These are phyloP conservation scores for Nothocercus julius DNA, from an alignment of 2,113 vertebrate genomes.

Conservation along the genomic window DNA sequence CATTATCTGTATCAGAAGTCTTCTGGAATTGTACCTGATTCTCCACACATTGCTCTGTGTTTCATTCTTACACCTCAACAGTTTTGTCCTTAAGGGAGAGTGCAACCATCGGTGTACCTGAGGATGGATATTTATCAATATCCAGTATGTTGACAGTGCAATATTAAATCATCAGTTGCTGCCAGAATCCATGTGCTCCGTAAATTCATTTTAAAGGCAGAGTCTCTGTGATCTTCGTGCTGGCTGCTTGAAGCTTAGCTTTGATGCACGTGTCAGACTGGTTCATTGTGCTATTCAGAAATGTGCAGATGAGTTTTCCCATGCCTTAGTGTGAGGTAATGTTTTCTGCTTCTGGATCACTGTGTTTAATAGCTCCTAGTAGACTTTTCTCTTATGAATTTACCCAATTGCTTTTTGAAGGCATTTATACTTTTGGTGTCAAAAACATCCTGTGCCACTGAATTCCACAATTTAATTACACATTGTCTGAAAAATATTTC, in stretches of 20 bases:
- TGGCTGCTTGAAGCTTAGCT: constrained; percentile 41
- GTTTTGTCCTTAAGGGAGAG: not conserved
- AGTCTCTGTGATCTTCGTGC: constrained; percentile 58
- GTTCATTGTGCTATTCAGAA: constrained; percentile 38
- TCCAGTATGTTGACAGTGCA: constrained; percentile 3
- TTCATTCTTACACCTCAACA: not conserved
- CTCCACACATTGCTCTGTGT: not conserved
- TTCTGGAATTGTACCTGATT: not conserved
- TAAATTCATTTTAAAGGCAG: constrained; percentile 62
- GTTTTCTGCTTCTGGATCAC: not conserved
- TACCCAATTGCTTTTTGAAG: not conserved
- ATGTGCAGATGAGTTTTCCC: not conserved
- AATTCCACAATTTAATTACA: constrained; percentile 52
- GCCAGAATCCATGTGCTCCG: constrained; percentile 28
- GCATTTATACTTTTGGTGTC: not conserved
- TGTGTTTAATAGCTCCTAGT: not conserved
- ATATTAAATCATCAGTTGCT: constrained; percentile 55
- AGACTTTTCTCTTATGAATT: not conserved
- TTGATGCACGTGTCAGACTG: constrained; percentile 17
- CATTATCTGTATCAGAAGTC: not conserved
- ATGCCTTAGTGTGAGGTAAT: not conserved
- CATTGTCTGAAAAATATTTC: constrained; percentile 7
- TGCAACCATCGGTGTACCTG: not conserved
- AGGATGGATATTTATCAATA: constrained; percentile 40
- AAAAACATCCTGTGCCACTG: not conserved